Evolutionary conservation across 2,797 vertebrate species (phyloP), one percentile per base, ranked within the genome.

Genomic region (Hylomyscus alleni): DNA sequence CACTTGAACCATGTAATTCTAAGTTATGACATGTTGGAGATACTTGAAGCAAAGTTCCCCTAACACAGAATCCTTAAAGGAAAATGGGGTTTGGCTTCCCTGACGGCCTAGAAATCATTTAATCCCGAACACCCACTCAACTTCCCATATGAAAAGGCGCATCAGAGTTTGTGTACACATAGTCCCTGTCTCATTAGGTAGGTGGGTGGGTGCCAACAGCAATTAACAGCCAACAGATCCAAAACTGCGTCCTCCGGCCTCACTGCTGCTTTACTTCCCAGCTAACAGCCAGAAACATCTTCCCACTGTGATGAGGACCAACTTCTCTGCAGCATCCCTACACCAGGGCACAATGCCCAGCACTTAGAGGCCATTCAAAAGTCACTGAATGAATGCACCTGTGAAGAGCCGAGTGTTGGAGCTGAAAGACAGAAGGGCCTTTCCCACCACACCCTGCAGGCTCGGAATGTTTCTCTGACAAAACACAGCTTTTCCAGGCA

Each of bases 401-500:
- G 26, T 40, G 14, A 76, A 95, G 26, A 86, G 44, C n/a, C 20
- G 6, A 60, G 9, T 20, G 2, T 60, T 65, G 34, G 44, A 40
- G 22, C 77, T 81, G 87, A 76, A 73, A 92, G 58, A 65, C n/a
- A 34, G 44, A 47, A 3, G 83, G 24, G 67, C 29, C 37, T 90
- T 93, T 37, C 73, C 92, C 82, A 91, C 37, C 69, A 76, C 20
- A 67, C 40, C 54, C 52, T 83, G 69, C 24, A 72, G 54, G 17
- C 47, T 83, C 52, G 37, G 26, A 83, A 81, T 8, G 13, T 47
- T 81, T 81, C 44, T 31, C 67, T 81, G 37, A 90, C 20, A 83
- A 96, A 93, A 90, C 31, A 19, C 37, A n/a, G 75, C 44, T 89
- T 93, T 91, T 54, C 88, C 82, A 29, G 17, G 69, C 82, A 29